Evolutionary conservation across 1,140 invertebrate species (phyloP).

Genomic region (Wasmannia auropunctata): DNA sequence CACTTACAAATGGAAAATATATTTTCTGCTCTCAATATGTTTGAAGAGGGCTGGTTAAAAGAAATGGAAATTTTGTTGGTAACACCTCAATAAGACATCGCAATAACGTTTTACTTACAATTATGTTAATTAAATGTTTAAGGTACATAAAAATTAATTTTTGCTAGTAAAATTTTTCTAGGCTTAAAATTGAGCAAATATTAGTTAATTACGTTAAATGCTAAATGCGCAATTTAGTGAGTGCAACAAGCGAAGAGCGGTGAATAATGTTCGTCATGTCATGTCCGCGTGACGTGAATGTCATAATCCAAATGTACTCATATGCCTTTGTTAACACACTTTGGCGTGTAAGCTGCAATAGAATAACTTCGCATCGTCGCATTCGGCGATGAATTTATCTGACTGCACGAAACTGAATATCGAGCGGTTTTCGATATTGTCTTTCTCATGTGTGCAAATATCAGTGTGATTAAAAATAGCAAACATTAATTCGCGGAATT

Average conservation of each 20-base stretch:
- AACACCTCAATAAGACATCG: background rate
- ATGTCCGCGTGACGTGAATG: background rate
- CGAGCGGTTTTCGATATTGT: background rate
- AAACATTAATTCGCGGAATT: background rate
- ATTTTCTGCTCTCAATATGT: background rate
- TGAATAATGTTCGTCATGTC: background rate
- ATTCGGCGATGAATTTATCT: background rate
- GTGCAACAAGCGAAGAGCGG: background rate
- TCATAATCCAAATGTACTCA: background rate
- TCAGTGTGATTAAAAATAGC: background rate
- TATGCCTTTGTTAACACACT: slow-evolving; percentile 13
- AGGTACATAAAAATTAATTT: no score
- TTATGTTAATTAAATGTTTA: no score
- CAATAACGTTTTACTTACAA: background rate
- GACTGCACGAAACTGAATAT: background rate
- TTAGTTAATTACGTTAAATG: background rate
- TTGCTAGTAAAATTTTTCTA: background rate
- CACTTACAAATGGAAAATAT: background rate
- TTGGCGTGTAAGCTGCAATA: background rate
- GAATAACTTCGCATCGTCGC: slow-evolving; percentile 9
- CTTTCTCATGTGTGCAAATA: background rate
- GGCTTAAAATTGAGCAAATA: background rate
- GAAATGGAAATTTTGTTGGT: background rate
- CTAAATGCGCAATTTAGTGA: background rate
- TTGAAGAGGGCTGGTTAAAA: background rate